Percentiles rank a stretch among this genome's conserved stretches.
phyloP scores from a whole-genome alignment of 2,113 vertebrate species.

The Collichthys lucidus region DNA sequence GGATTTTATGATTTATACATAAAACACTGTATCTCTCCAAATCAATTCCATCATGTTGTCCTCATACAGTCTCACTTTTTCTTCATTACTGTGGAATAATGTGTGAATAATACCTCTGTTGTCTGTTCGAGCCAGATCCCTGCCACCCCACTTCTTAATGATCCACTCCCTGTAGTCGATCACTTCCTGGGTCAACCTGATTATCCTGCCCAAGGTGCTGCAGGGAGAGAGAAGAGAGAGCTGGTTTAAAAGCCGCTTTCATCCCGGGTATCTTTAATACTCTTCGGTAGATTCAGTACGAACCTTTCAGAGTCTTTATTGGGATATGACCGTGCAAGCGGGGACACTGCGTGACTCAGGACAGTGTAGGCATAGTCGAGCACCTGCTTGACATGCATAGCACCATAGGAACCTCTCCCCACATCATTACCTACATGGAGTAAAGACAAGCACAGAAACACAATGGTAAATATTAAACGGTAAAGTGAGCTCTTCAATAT shows the following conservation, averaged over 20 bases:
- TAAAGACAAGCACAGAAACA: neutral
- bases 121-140: constrained; percentile 69
- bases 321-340: constrained; percentile 94
- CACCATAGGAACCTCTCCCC: constrained; percentile 96
- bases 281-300: neutral
- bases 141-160: constrained; percentile 93
- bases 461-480: neutral
- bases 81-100: neutral
- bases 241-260: neutral
- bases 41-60: neutral
- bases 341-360: constrained; percentile 94
- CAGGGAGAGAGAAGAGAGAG: constrained; percentile 14
- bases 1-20: neutral
- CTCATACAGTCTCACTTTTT: neutral
- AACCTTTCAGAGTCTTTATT: constrained; percentile 98
- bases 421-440: constrained; percentile 92
- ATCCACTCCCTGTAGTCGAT: constrained; percentile 97
- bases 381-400: constrained; percentile 98
- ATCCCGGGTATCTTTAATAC: too few species aligned
- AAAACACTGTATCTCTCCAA: too few species aligned
- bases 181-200: constrained; percentile 96
- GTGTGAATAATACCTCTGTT: constrained; percentile 68
- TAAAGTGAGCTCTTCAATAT: neutral
- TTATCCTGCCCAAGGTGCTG: constrained; percentile 97
- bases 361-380: constrained; percentile 98